A percentile compares a stretch with the other conserved stretches of the same genome.
Conservation (phyloP, 1,140 invertebrate species). For the Leptonema lineaticorne region DNA sequence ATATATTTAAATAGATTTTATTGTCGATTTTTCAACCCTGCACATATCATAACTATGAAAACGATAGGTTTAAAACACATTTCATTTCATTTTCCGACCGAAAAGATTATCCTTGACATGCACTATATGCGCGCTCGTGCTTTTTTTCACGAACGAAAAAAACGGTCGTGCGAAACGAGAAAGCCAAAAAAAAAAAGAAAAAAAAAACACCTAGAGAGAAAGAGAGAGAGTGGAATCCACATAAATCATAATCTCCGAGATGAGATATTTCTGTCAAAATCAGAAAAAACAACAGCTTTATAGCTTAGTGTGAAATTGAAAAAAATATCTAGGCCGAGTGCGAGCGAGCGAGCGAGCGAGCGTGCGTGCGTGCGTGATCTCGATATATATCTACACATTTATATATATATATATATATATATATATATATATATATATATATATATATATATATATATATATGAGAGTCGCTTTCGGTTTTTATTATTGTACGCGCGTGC, state of each 20-base stretch:
- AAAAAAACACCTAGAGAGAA: no score
- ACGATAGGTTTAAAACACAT: not conserved
- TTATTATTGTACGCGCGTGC: no score
- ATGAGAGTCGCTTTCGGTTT: no score
- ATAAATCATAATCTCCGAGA: constrained; percentile 18
- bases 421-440: no score
- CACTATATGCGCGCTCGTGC: not conserved
- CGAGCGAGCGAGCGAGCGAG: not conserved
- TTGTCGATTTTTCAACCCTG: no score
- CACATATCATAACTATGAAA: not conserved
- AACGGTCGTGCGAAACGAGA: constrained; percentile 9
- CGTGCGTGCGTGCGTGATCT: not conserved
- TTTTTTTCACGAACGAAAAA: constrained; percentile 1
- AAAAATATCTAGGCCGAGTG: no score
- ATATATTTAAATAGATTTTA: no score
- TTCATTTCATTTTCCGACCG: constrained; percentile 4
- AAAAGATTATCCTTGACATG: not conserved
- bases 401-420: no score
- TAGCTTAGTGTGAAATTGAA: constrained; percentile 9
- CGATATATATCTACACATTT: no score
- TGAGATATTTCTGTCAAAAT: constrained; percentile 19
- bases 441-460: no score
- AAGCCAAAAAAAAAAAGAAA: no score
- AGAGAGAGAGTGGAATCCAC: no score
- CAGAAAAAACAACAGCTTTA: constrained; percentile 18